A percentile compares a stretch with the other conserved stretches of the same genome.
These are phyloP conservation scores for Paguma larvata DNA, from an alignment of 2,797 vertebrate species.

Conservation along the genomic window DNA sequence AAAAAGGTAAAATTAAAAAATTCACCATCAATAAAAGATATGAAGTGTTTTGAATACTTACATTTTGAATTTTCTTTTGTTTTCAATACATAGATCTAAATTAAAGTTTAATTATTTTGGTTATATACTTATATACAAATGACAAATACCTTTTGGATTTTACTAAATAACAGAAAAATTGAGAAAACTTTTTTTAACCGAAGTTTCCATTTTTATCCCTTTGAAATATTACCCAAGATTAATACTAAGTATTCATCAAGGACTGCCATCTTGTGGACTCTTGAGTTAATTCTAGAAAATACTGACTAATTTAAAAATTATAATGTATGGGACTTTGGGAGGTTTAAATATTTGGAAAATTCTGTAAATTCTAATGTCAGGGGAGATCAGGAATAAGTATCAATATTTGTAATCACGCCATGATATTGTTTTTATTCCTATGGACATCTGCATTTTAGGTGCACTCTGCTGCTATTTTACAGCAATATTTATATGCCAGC, in stretches of 20 bases:
- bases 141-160: not conserved
- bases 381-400: not conserved
- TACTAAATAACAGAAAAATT: not conserved
- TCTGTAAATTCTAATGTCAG: not conserved
- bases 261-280: conserved; percentile 75
- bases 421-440: not conserved
- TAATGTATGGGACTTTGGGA: not conserved
- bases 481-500: not conserved
- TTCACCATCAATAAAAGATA: not conserved
- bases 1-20: not conserved
- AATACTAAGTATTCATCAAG: not conserved
- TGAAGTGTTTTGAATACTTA: not conserved
- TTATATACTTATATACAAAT: not conserved
- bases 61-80: not conserved
- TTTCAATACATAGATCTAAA: not conserved
- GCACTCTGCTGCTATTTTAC: not conserved
- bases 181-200: not conserved
- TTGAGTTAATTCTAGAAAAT: conserved; percentile 46
- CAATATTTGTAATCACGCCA: not conserved
- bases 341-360: not conserved
- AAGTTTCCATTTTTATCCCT: not conserved
- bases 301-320: not conserved
- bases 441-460: not conserved
- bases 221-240: not conserved
- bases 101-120: conserved; percentile 42